Percentiles rank a stretch among this genome's conserved stretches.
phyloP scores from a whole-genome alignment of 1,140 invertebrate species.

The Meloidogyne floridensis region DNA sequence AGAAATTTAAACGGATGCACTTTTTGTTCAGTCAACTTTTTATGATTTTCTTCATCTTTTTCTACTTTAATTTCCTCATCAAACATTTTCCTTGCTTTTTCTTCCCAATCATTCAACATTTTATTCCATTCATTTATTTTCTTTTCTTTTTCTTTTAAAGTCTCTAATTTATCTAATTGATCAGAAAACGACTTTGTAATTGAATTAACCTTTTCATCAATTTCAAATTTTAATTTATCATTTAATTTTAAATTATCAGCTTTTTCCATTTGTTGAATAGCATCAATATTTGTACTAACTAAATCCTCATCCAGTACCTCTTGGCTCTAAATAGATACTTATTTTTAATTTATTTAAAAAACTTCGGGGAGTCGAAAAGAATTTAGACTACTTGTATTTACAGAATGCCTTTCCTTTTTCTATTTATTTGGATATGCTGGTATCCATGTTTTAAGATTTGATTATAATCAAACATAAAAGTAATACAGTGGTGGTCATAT shows the following conservation, averaged over 20 bases:
- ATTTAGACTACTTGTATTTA: too few relatives aligned
- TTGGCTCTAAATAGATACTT: background rate
- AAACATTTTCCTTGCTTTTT: background rate
- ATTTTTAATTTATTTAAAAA: too few relatives aligned
- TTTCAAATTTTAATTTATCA: background rate
- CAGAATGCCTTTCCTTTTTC: too few relatives aligned
- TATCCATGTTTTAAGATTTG: too few relatives aligned
- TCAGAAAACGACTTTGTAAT: background rate
- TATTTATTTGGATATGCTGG: too few relatives aligned
- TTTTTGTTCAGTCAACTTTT: too few relatives aligned
- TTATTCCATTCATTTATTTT: background rate
- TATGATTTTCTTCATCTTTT: too few relatives aligned
- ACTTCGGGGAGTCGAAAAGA: too few relatives aligned
- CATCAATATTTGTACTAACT: background rate
- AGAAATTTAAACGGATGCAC: too few relatives aligned
- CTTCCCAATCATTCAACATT: background rate
- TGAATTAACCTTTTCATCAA: background rate
- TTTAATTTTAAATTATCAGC: background rate
- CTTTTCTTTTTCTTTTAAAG: background rate
- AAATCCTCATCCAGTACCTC: background rate
- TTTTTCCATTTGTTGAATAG: background rate
- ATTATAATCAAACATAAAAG: too few relatives aligned
- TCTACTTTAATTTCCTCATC: background rate
- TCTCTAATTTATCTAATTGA: background rate
- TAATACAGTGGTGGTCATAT: too few relatives aligned